These are phyloP conservation scores for Drosophila kohkoa DNA, from an alignment of 1,140 invertebrate species.

Conservation along the genomic window DNA sequence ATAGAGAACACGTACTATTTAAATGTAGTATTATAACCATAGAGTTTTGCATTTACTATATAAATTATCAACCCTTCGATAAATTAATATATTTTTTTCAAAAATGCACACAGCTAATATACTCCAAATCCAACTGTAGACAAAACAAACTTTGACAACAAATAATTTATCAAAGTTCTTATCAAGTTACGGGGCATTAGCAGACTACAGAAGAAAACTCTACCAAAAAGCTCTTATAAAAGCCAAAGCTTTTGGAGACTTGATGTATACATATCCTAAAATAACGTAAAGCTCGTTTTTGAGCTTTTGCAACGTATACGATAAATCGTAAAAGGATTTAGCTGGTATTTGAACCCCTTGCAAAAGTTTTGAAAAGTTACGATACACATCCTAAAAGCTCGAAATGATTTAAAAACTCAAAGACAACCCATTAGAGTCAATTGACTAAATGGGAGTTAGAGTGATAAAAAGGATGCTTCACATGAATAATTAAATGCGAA, in stretches of 20 bases:
- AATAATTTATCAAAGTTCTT: conserved; percentile 23
- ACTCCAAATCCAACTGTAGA: background rate
- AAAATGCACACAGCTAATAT: background rate
- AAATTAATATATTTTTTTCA: too few relatives aligned
- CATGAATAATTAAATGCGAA: conserved; percentile 9
- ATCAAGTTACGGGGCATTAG: conserved; percentile 14
- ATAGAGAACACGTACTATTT: too few relatives aligned
- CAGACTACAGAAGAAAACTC: background rate
- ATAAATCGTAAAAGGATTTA: conserved; percentile 1
- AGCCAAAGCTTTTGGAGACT: conserved; percentile 10
- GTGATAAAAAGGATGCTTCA: background rate
- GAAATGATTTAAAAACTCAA: background rate
- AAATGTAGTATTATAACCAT: too few relatives aligned
- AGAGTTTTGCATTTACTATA: too few relatives aligned
- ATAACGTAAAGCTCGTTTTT: conserved; percentile 8
- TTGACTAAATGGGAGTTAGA: background rate
- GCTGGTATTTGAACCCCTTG: background rate
- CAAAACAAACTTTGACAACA: background rate
- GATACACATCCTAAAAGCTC: conserved; percentile 2
- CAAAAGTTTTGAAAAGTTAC: conserved; percentile 17
- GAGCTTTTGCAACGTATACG: background rate
- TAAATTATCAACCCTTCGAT: too few relatives aligned
- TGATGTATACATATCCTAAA: background rate
- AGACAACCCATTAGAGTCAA: background rate
- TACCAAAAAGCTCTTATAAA: conserved; percentile 8